A percentile compares a stretch with the other conserved stretches of the same genome.
Evolutionary conservation across 1,140 invertebrate genomes (phyloP).

Genomic region (Olivierus martensii): DNA sequence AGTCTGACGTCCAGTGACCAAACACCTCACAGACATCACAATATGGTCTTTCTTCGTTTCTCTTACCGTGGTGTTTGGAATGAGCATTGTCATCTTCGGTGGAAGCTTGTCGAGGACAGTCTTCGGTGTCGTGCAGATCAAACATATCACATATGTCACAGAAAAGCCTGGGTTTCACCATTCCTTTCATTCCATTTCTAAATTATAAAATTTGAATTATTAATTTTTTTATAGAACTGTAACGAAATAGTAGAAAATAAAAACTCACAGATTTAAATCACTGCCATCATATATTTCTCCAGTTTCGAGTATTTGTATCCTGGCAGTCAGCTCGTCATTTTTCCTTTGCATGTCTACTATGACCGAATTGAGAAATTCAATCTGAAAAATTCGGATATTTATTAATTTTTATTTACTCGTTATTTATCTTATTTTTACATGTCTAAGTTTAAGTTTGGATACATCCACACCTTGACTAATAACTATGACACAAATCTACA

Average conservation of each 20-base stretch:
- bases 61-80: conserved; percentile 34
- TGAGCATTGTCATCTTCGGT: conserved; percentile 36
- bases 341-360: conserved; percentile 91
- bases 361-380: conserved; percentile 87
- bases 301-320: conserved; percentile 51
- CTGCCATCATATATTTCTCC: conserved; percentile 9
- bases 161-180: conserved; percentile 60
- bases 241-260: neutral
- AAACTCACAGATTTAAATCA: conserved; percentile 15
- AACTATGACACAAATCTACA: no score
- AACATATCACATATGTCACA: conserved; percentile 97
- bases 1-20: conserved; percentile 60
- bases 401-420: no score
- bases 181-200: conserved; percentile 21
- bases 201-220: neutral
- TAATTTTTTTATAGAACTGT: neutral
- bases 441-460: no score
- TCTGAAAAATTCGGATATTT: no score
- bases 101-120: conserved; percentile 74
- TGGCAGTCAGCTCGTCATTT: conserved; percentile 62
- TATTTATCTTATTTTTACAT: no score
- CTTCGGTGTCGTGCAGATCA: conserved; percentile 91
- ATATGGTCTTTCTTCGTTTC: conserved; percentile 53
- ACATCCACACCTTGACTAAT: no score
- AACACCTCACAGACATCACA: conserved; percentile 87